Percentiles rank a stretch among this genome's conserved stretches.
These are phyloP conservation scores for Clavelina lepadiformis DNA, from an alignment of 23 tunicate genomes.

Conservation along the genomic window DNA sequence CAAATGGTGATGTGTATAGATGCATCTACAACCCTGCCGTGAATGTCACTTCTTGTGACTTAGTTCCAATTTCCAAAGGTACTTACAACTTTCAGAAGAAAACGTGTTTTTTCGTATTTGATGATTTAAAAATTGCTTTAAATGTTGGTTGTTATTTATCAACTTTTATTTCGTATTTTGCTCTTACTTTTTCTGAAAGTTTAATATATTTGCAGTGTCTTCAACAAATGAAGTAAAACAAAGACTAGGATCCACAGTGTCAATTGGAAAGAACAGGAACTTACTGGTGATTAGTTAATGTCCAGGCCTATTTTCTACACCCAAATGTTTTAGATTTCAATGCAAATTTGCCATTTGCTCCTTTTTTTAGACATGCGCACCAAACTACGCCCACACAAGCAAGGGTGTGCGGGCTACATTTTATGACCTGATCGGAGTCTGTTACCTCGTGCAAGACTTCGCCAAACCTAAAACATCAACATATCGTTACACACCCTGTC, in stretches of 20 bases:
- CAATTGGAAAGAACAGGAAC: conserved; percentile 40
- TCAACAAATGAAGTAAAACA: conserved; percentile 6
- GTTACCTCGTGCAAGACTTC: conserved; percentile 58
- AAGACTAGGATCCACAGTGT: conserved; percentile 61
- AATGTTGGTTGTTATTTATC: no score
- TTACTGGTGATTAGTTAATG: conserved; percentile 41
- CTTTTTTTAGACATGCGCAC: conserved; percentile 73
- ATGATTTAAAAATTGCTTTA: no score
- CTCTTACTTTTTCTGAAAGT: neutral
- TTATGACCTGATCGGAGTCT: conserved; percentile 58
- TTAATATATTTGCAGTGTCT: conserved; percentile 9
- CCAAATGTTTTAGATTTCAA: neutral
- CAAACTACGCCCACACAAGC: conserved; percentile 40
- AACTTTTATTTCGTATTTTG: neutral
- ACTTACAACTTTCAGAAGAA: no score
- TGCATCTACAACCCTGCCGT: conserved; percentile 20
- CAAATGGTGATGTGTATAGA: conserved; percentile 52
- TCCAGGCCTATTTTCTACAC: neutral
- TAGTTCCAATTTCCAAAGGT: conserved; percentile 13
- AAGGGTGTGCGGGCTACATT: no score
- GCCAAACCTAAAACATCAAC: conserved; percentile 15
- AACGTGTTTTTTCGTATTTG: no score
- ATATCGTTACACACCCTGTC: conserved; percentile 46
- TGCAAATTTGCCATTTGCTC: neutral
- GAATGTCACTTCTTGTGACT: neutral